Evolutionary conservation across 2,797 vertebrate species (phyloP).

Genomic region (Pipistrellus pipistrellus): DNA sequence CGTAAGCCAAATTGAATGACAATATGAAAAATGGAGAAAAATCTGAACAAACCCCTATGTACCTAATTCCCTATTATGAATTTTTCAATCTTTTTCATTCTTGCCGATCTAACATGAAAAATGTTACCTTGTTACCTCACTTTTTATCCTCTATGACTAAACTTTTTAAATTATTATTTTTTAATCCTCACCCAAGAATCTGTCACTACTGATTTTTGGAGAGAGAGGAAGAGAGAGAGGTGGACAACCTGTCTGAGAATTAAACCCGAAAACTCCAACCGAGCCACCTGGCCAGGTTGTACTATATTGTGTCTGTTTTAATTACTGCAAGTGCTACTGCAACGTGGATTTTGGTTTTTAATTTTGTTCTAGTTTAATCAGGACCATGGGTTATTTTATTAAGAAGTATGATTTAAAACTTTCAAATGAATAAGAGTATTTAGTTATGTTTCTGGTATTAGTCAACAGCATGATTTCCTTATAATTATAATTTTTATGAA

Average conservation of each 20-base stretch:
- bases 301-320: neutral
- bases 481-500: neutral
- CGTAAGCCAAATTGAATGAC: neutral
- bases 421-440: neutral
- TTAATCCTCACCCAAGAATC: neutral
- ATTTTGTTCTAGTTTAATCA: conserved; percentile 12
- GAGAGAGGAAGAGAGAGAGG: neutral
- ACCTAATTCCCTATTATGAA: neutral
- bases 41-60: neutral
- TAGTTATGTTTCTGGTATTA: neutral
- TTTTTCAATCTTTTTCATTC: conserved; percentile 13
- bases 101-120: neutral
- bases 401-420: conserved; percentile 26
- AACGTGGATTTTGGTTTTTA: neutral
- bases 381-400: neutral
- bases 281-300: neutral
- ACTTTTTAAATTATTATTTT: neutral
- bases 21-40: neutral
- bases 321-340: neutral
- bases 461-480: conserved; percentile 2
- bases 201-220: neutral
- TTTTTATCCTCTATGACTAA: neutral
- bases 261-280: neutral
- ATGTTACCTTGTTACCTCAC: neutral
- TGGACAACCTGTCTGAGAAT: neutral